Conservation (phyloP, 2,888 invertebrate genomes). For the Athalia rosae region DNA sequence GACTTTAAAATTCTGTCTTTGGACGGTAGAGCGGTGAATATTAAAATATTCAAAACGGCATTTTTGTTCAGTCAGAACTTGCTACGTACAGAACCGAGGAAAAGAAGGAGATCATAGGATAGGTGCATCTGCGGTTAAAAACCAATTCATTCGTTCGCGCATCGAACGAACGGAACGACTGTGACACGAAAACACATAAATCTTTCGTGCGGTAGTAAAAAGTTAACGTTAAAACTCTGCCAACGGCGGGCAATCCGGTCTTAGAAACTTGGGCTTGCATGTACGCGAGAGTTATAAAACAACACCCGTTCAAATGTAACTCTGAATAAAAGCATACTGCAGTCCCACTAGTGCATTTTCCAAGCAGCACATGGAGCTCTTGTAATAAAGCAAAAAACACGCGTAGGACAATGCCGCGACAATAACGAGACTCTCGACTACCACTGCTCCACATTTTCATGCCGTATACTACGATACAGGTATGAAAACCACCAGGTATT, state of each 20-base stretch:
- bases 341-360: constrained; percentile 18
- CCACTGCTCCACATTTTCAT: background rate
- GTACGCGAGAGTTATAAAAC: constrained; percentile 40
- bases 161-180: background rate
- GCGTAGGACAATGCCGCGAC: constrained; percentile 23
- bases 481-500: background rate
- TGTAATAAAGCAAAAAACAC: constrained; percentile 35
- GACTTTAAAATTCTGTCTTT: background rate
- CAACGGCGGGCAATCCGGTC: constrained; percentile 42
- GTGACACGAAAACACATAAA: constrained; percentile 42
- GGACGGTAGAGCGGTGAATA: background rate
- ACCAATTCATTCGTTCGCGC: constrained; percentile 32
- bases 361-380: constrained; percentile 21
- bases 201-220: constrained; percentile 22
- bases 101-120: constrained; percentile 1
- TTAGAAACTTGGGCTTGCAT: constrained; percentile 39
- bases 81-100: background rate
- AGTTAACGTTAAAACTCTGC: constrained; percentile 34
- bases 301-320: constrained; percentile 40
- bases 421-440: constrained; percentile 13
- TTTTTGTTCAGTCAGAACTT: too few relatives aligned
- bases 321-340: constrained; percentile 33
- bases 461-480: background rate
- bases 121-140: constrained; percentile 27
- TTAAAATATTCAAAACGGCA: too few relatives aligned